These are phyloP conservation scores for Labia minor DNA, from an alignment of 2,888 invertebrate species.

Conservation along the genomic window DNA sequence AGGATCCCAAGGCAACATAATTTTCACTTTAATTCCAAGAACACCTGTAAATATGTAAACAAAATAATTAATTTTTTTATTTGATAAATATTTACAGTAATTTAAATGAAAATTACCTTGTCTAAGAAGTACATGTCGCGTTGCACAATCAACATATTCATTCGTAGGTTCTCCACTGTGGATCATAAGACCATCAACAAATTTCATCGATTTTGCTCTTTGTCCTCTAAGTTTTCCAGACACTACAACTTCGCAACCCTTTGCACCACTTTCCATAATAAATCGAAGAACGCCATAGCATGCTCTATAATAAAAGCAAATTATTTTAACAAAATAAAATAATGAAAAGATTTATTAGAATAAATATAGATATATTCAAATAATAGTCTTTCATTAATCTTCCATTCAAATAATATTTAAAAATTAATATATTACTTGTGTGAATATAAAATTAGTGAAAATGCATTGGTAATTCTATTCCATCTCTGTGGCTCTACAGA, in stretches of 20 bases:
- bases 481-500: no score
- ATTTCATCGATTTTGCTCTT: slow-evolving; percentile 99
- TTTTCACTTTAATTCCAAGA: slow-evolving; percentile 69
- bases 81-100: slow-evolving; percentile 15
- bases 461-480: no score
- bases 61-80: slow-evolving; percentile 15
- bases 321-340: no score
- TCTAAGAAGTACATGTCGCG: slow-evolving; percentile 91
- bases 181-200: slow-evolving; percentile 99
- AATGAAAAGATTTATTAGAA: no score
- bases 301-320: slow-evolving; percentile 46
- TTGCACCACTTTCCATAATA: slow-evolving; percentile 96
- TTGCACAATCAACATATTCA: slow-evolving; percentile 96
- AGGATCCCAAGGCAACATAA: slow-evolving; percentile 98
- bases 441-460: no score
- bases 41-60: slow-evolving; percentile 32
- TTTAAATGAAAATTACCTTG: slow-evolving; percentile 52
- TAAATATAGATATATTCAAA: no score
- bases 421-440: no score
- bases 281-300: slow-evolving; percentile 98
- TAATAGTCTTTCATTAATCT: no score
- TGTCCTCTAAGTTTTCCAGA: slow-evolving; percentile 98
- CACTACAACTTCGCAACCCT: slow-evolving; percentile 97
- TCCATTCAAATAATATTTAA: no score
- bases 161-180: slow-evolving; percentile 98